Evolutionary conservation across 2,888 invertebrate genomes (phyloP), one percentile per base, ranked within the genome.

Genomic region (Thera obeliscata): DNA sequence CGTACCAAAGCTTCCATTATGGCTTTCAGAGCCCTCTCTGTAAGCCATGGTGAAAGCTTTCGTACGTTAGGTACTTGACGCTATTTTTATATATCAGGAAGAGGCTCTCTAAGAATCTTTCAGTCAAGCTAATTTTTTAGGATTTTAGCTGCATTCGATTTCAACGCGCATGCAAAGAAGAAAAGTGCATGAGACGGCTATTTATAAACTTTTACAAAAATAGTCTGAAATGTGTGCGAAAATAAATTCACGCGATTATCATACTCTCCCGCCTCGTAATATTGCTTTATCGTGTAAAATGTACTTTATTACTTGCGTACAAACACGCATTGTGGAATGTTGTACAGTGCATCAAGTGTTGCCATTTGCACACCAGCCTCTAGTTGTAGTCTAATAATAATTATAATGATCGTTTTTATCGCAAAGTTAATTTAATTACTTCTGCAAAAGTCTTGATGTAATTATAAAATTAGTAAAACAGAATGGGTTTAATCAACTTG

Each of bases 221-320:
- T 65, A 69, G 55, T 43, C 48, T n/a, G 54, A 61, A 52, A 50
- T 49, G 54, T 64, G 52, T 46, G 41, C 59, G 22, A 59, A 69
- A 69, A 66, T 69, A 63, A 69, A 63, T 69, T 63, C 41, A 63
- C 62, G 59, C 62, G 41, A 61, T 55, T 56, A 69, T 65, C 56
- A 64, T 58, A 62, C 58, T 59, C 69, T 57, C 63, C 62, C 57
- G 54, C 48, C 52, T 60, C 22, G 66, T 49, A 60, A 52, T 66
- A 59, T 50, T 43, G 49, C 48, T 62, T 56, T 61, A 56, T 57
- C 41, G 55, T 65, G 52, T 68, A 56, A 58, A 64, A 50, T 68
- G 55, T 65, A 50, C 50, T 64, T 64, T 61, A 61, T 62, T 65
- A 58, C 61, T 22, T 48, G 50, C 48, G 12, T 35, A 58, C 36